Percentiles rank a stretch among this genome's conserved stretches.
phyloP scores from a whole-genome alignment of 2,888 invertebrate species.

The Lochmaea capreae region DNA sequence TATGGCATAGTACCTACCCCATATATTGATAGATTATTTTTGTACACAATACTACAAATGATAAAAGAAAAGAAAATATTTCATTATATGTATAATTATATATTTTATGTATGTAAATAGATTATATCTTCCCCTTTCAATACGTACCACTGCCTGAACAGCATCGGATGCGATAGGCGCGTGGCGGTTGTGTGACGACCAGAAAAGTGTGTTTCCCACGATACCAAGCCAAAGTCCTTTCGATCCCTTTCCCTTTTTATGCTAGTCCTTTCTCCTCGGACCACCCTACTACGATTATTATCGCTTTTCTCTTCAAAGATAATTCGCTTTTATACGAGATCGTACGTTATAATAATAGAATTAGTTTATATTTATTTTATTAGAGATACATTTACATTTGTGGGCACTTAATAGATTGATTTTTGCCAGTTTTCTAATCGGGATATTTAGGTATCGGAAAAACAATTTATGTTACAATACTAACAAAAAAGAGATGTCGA shows the following conservation, averaged over 20 bases:
- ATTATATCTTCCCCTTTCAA: background rate
- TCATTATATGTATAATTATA: no score
- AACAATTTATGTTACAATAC: background rate
- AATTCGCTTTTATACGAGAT: slow-evolving; percentile 39
- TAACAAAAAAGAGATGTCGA: no score
- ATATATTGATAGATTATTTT: no score
- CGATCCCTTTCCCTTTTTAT: slow-evolving; percentile 28
- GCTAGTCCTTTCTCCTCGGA: slow-evolving; percentile 8
- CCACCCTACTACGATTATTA: slow-evolving; percentile 52
- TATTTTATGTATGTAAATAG: background rate
- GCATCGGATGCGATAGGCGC: slow-evolving; percentile 47
- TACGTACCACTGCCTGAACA: slow-evolving; percentile 46
- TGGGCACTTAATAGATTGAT: slow-evolving; percentile 19
- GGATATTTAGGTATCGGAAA: background rate
- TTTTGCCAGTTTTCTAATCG: background rate
- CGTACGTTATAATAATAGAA: slow-evolving; percentile 36
- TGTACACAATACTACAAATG: no score
- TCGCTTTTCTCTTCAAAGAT: slow-evolving; percentile 43
- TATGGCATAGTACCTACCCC: no score
- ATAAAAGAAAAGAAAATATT: no score
- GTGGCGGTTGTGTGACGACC: slow-evolving; percentile 60
- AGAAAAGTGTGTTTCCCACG: slow-evolving; percentile 59
- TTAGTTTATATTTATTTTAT: slow-evolving; percentile 29
- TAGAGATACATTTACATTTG: slow-evolving; percentile 14
- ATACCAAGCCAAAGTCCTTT: slow-evolving; percentile 36